phyloP scores from a whole-genome alignment of 2,797 vertebrate genomes.

The Fratercula arctica region DNA sequence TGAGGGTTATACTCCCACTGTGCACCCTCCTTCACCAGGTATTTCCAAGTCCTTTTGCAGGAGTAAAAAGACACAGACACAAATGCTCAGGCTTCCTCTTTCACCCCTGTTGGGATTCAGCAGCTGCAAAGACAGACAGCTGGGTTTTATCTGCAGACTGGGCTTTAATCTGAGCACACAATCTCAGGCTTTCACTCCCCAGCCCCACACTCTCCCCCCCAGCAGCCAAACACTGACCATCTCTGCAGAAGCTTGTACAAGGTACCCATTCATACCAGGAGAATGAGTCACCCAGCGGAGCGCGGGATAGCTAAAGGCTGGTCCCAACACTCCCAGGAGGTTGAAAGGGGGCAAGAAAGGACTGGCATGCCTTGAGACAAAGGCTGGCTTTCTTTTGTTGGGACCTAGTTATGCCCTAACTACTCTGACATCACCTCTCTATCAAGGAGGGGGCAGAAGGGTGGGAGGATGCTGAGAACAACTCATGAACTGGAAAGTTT shows the following conservation, averaged over 20 bases:
- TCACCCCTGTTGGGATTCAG: not conserved
- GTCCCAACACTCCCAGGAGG: not conserved
- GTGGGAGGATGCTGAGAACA: not conserved
- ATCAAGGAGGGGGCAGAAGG: not conserved
- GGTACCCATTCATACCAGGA: constrained; percentile 46
- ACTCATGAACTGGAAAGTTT: not conserved
- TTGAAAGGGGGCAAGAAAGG: not conserved
- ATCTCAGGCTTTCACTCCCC: constrained; percentile 40
- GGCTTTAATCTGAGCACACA: constrained; percentile 37
- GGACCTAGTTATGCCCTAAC: not conserved
- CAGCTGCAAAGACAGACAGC: constrained; percentile 6
- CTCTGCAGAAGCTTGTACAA: constrained; percentile 29
- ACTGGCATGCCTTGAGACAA: not conserved
- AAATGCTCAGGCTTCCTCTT: not conserved
- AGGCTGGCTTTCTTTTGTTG: not conserved
- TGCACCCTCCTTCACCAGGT: not conserved
- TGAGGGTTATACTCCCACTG: not conserved
- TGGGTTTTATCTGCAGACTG: constrained; percentile 12
- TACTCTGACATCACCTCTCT: constrained; percentile 21
- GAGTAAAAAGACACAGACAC: not conserved
- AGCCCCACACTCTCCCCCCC: not conserved
- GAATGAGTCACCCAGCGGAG: constrained; percentile 36
- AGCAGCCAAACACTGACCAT: not conserved
- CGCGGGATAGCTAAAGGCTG: not conserved
- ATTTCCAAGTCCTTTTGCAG: not conserved